Evolutionary conservation across 2,113 vertebrate species (phyloP), one percentile per base, ranked within the genome.

Genomic region (Paramormyrops kingsleyae): DNA sequence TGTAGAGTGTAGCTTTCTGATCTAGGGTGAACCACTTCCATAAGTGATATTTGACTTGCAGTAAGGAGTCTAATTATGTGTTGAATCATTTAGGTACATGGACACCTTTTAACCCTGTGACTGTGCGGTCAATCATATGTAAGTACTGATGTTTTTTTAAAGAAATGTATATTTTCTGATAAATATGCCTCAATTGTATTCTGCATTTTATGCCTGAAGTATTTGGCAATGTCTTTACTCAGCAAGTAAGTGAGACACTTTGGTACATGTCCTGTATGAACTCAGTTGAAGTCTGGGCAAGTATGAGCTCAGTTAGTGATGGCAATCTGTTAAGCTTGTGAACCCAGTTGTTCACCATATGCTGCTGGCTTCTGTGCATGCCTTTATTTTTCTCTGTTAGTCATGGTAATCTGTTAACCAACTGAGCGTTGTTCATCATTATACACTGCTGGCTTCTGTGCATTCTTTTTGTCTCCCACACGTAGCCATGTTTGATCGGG

Each of bases 101-200:
- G 99, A 99, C 98, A 90, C 98, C 98, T 0, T 99, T 99, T 94
- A 99, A 99, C 91, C 99, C 98, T 17, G 97, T 97, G 94, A 99
- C 99, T 0, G 98, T 99, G 83, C 95, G 97, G 90, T 98, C 98
- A 9, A 98, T 99, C 93, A 97, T 99, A 90, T 97, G 99, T 99
- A 93, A 99, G 97, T 97, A 90, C 56, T 19, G 13, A 44, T 56
- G 91, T 50, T 42, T 35, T n/a, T 88, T 88, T 56, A 1, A 59
- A 59, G 56, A n/a, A 62, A 62, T 88, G 15, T 70, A 27, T 47
- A 12, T 50, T 12, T 7, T 88, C 42, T 50, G 52, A 46, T 88
- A 27, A 66, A 66, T 44, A 39, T 44, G 13, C 87, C 46, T 44
- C 53, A 31, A 19, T 4, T 24, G 13, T 27, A 62, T n/a, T 80